These are phyloP conservation scores for Gopherus evgoodei DNA, from an alignment of 2,113 vertebrate genomes.

Conservation along the genomic window DNA sequence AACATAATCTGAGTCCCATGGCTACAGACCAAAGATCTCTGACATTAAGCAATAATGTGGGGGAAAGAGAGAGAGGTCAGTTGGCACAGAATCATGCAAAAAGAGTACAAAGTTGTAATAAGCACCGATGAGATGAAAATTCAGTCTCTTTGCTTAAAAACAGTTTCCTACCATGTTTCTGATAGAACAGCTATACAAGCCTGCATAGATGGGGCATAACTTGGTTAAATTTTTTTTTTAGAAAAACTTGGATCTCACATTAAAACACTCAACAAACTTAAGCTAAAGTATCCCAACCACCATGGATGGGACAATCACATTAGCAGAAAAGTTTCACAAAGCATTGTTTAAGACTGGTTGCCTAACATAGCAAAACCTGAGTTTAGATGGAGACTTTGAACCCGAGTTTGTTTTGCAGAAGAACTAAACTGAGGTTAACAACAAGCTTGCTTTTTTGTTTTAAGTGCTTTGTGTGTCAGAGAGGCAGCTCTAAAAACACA, in stretches of 20 bases:
- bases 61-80: background rate
- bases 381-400: background rate
- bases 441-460: background rate
- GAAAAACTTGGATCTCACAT: background rate
- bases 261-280: background rate
- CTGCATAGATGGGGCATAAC: background rate
- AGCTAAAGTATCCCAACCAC: background rate
- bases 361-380: background rate
- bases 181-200: background rate
- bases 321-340: background rate
- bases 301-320: background rate
- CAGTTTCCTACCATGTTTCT: background rate
- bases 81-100: background rate
- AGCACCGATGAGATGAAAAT: background rate
- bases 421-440: background rate
- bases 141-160: background rate
- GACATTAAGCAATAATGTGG: background rate
- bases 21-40: background rate
- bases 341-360: background rate
- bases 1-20: rapidly evolving
- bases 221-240: background rate
- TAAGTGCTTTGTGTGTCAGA: background rate
- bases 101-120: rapidly evolving
- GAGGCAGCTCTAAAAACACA: background rate
- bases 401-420: background rate